These are phyloP conservation scores for Saxidomus purpurata DNA, from an alignment of 1,140 invertebrate species.

Conservation along the genomic window DNA sequence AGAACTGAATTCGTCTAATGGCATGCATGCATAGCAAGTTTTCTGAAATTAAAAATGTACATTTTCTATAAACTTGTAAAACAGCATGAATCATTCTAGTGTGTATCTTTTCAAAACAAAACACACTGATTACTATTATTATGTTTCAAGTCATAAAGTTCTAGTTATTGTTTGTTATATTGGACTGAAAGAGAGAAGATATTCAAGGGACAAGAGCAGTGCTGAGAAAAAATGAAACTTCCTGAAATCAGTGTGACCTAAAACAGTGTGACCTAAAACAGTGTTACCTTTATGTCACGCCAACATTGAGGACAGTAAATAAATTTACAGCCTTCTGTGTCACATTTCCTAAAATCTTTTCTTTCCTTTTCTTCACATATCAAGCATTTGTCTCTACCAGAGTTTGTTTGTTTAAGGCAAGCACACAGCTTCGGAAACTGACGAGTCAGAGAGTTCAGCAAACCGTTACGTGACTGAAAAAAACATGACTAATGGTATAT, in stretches of 20 bases:
- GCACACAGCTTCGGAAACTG: slow-evolving; percentile 32
- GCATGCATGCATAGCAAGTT: slow-evolving; percentile 60
- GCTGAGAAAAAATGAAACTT: too few relatives aligned
- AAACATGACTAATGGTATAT: too few relatives aligned
- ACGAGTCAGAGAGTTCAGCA: slow-evolving; percentile 23
- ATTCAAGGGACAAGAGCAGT: too few relatives aligned
- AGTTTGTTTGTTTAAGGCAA: neutral
- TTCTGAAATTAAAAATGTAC: too few relatives aligned
- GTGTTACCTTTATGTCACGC: slow-evolving; percentile 41
- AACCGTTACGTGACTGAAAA: slow-evolving; percentile 33
- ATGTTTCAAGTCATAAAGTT: too few relatives aligned
- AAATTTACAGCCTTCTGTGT: slow-evolving; percentile 32
- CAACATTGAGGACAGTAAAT: slow-evolving; percentile 56
- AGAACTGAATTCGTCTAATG: slow-evolving; percentile 52
- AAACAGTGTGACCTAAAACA: too few relatives aligned
- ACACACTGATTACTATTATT: too few relatives aligned
- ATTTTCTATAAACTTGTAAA: too few relatives aligned
- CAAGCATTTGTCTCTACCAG: slow-evolving; percentile 35
- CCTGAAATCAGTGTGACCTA: too few relatives aligned
- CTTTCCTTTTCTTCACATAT: slow-evolving; percentile 43
- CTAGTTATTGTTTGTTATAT: too few relatives aligned
- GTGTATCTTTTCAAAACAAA: too few relatives aligned
- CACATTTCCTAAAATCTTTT: slow-evolving; percentile 7
- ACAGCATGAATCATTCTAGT: neutral
- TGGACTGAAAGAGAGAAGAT: too few relatives aligned